Conservation (phyloP, 2,113 vertebrate species). For the Oncorhynchus mykiss region DNA sequence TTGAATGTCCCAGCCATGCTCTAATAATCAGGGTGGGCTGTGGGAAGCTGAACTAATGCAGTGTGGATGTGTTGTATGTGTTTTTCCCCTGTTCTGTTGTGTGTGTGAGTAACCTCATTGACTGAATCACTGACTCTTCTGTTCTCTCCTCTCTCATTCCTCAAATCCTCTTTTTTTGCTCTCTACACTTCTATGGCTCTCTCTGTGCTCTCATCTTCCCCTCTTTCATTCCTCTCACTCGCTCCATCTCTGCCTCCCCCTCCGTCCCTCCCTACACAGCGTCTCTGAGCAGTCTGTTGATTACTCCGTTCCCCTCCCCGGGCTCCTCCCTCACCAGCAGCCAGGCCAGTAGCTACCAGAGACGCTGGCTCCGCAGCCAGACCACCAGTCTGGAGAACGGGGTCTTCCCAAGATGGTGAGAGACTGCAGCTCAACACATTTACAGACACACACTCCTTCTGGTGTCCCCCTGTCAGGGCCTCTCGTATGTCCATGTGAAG, state of each 20-base stretch:
- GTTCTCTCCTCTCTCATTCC: slow-evolving; percentile 21
- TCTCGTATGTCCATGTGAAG: slow-evolving; percentile 17
- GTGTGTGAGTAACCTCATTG: slow-evolving; percentile 25
- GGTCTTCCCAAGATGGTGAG: slow-evolving; percentile 96
- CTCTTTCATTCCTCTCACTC: background rate
- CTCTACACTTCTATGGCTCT: background rate
- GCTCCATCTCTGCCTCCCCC: background rate
- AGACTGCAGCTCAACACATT: background rate
- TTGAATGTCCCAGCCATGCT: background rate
- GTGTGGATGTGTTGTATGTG: slow-evolving; percentile 4
- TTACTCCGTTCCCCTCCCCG: slow-evolving; percentile 94
- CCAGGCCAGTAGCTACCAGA: slow-evolving; percentile 97
- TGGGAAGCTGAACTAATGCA: background rate
- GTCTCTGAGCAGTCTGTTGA: slow-evolving; percentile 94
- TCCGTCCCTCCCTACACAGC: slow-evolving; percentile 67
- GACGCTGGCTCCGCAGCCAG: slow-evolving; percentile 96
- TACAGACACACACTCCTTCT: background rate
- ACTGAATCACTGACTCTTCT: slow-evolving; percentile 38
- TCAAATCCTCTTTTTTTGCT: background rate
- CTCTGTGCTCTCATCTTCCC: slow-evolving; percentile 8
- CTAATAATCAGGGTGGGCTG: background rate
- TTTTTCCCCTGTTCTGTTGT: slow-evolving; percentile 33
- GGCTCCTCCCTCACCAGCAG: slow-evolving; percentile 95
- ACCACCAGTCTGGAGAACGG: slow-evolving; percentile 98
- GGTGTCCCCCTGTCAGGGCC: slow-evolving; percentile 3